Base-by-base conservation (phyloP, 2,797 vertebrate species). In the Phrynocephalus guinanensis region DNA sequence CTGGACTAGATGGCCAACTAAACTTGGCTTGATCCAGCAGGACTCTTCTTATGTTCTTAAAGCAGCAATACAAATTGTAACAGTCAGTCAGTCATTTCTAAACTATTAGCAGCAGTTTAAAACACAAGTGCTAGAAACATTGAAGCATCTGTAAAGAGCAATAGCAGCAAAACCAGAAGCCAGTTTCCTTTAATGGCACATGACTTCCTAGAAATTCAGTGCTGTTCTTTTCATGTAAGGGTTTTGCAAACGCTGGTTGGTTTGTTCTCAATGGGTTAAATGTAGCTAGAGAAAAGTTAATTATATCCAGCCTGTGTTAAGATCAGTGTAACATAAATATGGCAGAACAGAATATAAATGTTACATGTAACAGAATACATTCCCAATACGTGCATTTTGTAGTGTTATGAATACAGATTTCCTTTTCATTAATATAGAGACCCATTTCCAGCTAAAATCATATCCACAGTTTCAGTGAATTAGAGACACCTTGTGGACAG, bases 401-500 rank as follows among this genome's bases (percentile, higher is more conserved):
- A 63, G 66, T 9, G 0, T 84, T 73, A 67, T 68, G 75, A 87
- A 86, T 90, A 63, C 0, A 0, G 63, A 28, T 7, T 22, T 20
- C 78, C 4, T 87, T 71, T 79, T 26, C 1, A 67, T 90, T 67
- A 48, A 0, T 84, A 0, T 84, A 0, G 20, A 88, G 4, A 89
- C 90, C 9, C 44, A 89, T 68, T 60, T 60, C 6, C 84, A 18
- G 6, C 5, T 77, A 44, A 68, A 76, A 26, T 81, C 2, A 0
- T 91, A 18, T 28, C 85, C 83, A 85, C 38, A 88, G 88, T 90
- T 89, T 79, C 82, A 90, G 95, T 96, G 93, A 91, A 78, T 91
- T 92, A 93, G 95, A 95, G 96, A 90, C 97, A 97, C 96, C 97
- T 95, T 95, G 96, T 97, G 96, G 96, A 90, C 30, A 1, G 3